Evolutionary conservation across 2,888 invertebrate genomes (phyloP).

Genomic region (Diloba caeruleocephala): DNA sequence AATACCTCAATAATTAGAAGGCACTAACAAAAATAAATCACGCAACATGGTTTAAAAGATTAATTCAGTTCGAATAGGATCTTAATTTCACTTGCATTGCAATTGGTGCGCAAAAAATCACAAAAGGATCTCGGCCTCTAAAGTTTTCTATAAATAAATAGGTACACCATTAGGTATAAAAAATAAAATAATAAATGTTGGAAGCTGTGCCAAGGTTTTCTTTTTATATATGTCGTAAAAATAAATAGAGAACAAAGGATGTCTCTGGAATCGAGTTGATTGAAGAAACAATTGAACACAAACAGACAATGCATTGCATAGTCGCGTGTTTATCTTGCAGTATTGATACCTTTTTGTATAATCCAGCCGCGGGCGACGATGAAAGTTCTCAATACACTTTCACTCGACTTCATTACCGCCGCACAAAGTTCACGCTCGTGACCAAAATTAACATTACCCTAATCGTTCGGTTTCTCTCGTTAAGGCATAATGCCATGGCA

Average conservation of each 20-base stretch:
- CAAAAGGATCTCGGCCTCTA: no score
- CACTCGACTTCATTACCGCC: conserved; percentile 34
- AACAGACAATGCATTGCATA: conserved; percentile 21
- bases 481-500: conserved; percentile 26
- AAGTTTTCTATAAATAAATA: no score
- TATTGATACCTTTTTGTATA: conserved; percentile 34
- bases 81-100: no score
- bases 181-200: conserved; percentile 13
- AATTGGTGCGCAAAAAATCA: no score
- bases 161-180: no score
- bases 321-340: conserved; percentile 23
- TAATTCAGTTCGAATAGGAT: no score
- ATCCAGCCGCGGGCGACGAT: conserved; percentile 10
- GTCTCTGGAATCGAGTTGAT: conserved; percentile 15
- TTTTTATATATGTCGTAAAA: conserved; percentile 33
- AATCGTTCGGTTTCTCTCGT: conserved; percentile 46
- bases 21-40: no score
- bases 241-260: conserved; percentile 44
- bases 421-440: conserved; percentile 50
- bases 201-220: conserved; percentile 42
- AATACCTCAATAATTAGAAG: no score
- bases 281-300: conserved; percentile 40
- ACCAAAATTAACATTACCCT: conserved; percentile 37
- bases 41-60: no score
- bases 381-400: conserved; percentile 50